A percentile compares a stretch with the other conserved stretches of the same genome.
phyloP scores from a whole-genome alignment of 2,888 invertebrate species.

The Drosophila infuscata region DNA sequence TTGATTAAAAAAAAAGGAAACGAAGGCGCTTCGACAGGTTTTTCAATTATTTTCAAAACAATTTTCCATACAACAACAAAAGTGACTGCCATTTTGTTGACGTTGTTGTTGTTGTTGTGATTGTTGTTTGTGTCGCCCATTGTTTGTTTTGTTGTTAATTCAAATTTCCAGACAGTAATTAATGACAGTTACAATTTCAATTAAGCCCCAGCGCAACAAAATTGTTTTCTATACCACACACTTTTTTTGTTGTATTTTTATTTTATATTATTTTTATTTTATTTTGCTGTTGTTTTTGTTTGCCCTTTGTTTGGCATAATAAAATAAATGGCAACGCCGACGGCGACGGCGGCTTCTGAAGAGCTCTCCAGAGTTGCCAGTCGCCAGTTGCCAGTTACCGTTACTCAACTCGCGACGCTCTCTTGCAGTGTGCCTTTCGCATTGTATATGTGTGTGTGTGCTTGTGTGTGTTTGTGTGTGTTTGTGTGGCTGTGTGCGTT shows the following conservation, averaged over 20 bases:
- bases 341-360: constrained; percentile 68
- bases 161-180: constrained; percentile 84
- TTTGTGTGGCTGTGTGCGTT: constrained; percentile 35
- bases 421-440: constrained; percentile 29
- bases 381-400: constrained; percentile 57
- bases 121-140: constrained; percentile 48
- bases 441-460: constrained; percentile 23
- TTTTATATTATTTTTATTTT: constrained; percentile 39
- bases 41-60: constrained; percentile 71
- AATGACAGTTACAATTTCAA: constrained; percentile 85
- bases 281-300: constrained; percentile 48
- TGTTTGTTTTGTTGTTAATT: constrained; percentile 70
- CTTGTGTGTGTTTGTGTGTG: constrained; percentile 20
- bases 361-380: constrained; percentile 76
- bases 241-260: constrained; percentile 20
- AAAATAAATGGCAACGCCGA: constrained; percentile 79
- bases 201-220: constrained; percentile 66
- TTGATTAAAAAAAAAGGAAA: constrained; percentile 69
- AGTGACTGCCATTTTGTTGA: constrained; percentile 50
- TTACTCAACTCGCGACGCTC: constrained; percentile 47
- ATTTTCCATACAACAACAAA: constrained; percentile 39
- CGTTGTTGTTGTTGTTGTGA: constrained; percentile 32
- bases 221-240: constrained; percentile 69
- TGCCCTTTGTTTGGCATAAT: constrained; percentile 71
- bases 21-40: constrained; percentile 74